Evolutionary conservation across 2,113 vertebrate species (phyloP).

Genomic region (Sander vitreus): DNA sequence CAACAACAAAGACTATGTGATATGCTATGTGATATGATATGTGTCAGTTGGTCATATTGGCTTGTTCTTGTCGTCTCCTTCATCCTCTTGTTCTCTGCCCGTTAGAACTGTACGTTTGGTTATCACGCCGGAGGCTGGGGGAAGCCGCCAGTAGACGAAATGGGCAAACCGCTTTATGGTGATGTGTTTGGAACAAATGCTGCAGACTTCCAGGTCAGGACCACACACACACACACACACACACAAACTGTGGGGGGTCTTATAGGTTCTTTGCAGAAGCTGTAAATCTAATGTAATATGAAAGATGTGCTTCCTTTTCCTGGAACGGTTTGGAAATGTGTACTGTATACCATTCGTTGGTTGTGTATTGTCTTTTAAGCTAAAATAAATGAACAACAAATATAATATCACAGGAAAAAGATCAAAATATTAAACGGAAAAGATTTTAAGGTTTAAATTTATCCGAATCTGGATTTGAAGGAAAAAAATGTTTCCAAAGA

Average conservation of each 20-base stretch:
- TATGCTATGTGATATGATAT: no score
- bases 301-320: not conserved
- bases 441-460: not conserved
- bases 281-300: not conserved
- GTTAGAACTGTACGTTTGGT: slow-evolving; percentile 91
- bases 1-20: not conserved
- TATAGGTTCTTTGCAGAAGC: not conserved
- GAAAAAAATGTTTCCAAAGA: not conserved
- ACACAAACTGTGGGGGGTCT: no score
- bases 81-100: not conserved
- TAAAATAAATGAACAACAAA: not conserved
- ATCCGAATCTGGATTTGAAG: not conserved
- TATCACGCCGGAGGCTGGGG: slow-evolving; percentile 96
- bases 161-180: slow-evolving; percentile 92
- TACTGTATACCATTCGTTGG: not conserved
- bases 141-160: slow-evolving; percentile 93
- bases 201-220: slow-evolving; percentile 89
- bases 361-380: not conserved
- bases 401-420: not conserved
- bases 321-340: not conserved
- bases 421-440: not conserved
- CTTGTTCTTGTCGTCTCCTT: no score
- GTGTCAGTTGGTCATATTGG: not conserved
- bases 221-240: not conserved
- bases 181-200: slow-evolving; percentile 95